phyloP scores from a whole-genome alignment of 2,888 invertebrate species.

The Acanthosepion pharaonis region DNA sequence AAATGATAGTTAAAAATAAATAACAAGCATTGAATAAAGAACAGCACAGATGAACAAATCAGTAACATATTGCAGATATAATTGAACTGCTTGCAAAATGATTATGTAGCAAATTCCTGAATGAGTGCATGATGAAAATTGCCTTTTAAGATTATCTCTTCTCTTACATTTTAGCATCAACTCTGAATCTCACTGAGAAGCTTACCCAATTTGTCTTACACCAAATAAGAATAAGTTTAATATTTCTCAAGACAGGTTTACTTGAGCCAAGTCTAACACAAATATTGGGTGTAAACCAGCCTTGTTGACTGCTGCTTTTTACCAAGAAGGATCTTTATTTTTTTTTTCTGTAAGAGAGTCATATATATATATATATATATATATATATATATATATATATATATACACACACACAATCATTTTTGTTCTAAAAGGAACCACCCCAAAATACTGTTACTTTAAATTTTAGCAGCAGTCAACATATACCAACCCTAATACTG shows the following conservation, averaged over 20 bases:
- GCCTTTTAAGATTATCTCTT: not conserved
- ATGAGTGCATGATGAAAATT: not conserved
- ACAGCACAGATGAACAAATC: not conserved
- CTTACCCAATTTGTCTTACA: not conserved
- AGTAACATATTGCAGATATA: not conserved
- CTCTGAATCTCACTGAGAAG: conserved; percentile 33
- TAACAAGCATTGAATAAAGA: not conserved
- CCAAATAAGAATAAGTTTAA: not conserved
- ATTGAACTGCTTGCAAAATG: not conserved
- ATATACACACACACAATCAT: not conserved
- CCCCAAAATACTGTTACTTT: not conserved
- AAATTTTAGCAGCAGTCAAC: conserved; percentile 42
- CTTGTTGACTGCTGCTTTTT: not conserved
- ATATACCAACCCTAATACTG: conserved; percentile 47
- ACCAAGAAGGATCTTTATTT: not conserved
- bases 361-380: not conserved
- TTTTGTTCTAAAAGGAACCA: not conserved
- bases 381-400: not conserved
- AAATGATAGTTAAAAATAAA: not conserved
- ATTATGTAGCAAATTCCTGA: not conserved
- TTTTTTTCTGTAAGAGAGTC: not conserved
- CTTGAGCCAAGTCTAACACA: conserved; percentile 33
- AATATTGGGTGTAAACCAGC: conserved; percentile 33
- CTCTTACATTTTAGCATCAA: not conserved
- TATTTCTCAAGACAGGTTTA: not conserved